Conservation (phyloP, 2,797 vertebrate species). For the Hoplostethus mediterraneus region DNA sequence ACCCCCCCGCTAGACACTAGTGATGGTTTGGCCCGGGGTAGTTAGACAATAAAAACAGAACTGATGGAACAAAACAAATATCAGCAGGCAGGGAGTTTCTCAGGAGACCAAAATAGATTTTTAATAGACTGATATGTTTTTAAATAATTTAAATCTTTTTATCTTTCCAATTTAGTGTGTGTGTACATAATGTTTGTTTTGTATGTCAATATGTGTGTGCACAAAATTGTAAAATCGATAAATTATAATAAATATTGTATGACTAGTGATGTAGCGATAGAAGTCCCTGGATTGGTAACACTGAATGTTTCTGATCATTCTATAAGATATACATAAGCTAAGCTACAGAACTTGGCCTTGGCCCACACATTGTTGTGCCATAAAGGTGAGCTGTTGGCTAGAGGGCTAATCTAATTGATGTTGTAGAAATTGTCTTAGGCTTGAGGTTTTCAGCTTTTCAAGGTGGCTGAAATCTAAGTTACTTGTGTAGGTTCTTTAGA, state of each 20-base stretch:
- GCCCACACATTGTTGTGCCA: neutral
- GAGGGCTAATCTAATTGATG: constrained; percentile 44
- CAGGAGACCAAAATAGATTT: constrained; percentile 65
- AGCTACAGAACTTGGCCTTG: constrained; percentile 32
- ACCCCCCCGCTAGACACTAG: constrained; percentile 46
- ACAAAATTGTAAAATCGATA: no score
- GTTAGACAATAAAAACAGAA: constrained; percentile 70
- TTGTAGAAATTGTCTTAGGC: neutral
- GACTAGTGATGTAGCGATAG: constrained; percentile 22
- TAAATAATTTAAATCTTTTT: constrained; percentile 49
- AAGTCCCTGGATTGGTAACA: constrained; percentile 38
- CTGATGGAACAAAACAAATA: constrained; percentile 71
- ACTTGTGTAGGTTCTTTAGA: no score
- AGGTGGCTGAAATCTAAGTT: no score
- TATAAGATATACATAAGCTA: constrained; percentile 1
- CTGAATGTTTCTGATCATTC: constrained; percentile 29
- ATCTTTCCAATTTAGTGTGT: constrained; percentile 30
- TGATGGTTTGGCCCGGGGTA: constrained; percentile 73
- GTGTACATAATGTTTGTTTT: constrained; percentile 17
- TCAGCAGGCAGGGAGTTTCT: constrained; percentile 60
- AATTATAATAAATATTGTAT: no score
- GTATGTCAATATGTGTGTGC: constrained; percentile 12
- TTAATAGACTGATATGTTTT: constrained; percentile 37
- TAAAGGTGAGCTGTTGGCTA: constrained; percentile 68
- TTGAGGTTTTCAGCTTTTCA: no score